Evolutionary conservation across 2,888 invertebrate genomes (phyloP).

Genomic region (Minunthozetes semirufus): DNA sequence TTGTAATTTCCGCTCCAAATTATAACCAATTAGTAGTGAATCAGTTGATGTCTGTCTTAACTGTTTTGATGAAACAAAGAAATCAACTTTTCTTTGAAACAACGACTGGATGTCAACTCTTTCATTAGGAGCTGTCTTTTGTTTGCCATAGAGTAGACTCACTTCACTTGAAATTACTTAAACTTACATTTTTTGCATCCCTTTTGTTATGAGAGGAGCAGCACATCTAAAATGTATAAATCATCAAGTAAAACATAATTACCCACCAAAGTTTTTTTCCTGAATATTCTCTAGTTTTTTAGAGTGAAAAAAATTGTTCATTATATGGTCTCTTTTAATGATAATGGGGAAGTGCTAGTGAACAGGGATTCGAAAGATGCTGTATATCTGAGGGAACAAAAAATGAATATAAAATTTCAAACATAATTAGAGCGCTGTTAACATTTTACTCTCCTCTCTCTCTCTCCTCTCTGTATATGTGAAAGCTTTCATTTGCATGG

Average conservation of each 20-base stretch:
- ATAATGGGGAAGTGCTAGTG: slow-evolving; percentile 1
- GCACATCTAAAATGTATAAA: too few relatives aligned
- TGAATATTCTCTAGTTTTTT: not conserved
- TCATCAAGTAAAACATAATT: too few relatives aligned
- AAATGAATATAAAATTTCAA: slow-evolving; percentile 5
- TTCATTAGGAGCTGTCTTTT: too few relatives aligned
- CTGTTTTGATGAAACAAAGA: not conserved
- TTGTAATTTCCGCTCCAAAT: slow-evolving; percentile 19
- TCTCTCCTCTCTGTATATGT: too few relatives aligned
- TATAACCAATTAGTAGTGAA: slow-evolving; percentile 10
- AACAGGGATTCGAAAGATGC: slow-evolving; percentile 8
- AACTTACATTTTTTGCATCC: too few relatives aligned
- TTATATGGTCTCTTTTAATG: slow-evolving; percentile 20
- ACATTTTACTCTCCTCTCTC: too few relatives aligned
- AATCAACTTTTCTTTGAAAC: too few relatives aligned
- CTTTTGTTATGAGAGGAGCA: too few relatives aligned
- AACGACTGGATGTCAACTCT: too few relatives aligned
- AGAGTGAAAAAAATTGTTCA: not conserved
- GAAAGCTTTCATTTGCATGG: not conserved
- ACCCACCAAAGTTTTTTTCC: not conserved
- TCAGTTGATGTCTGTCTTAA: not conserved
- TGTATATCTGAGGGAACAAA: not conserved
- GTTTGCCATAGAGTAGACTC: too few relatives aligned
- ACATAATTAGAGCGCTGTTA: slow-evolving; percentile 9
- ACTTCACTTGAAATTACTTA: too few relatives aligned